These are phyloP conservation scores for Rattus rattus DNA, from an alignment of 2,113 vertebrate species.

Conservation along the genomic window DNA sequence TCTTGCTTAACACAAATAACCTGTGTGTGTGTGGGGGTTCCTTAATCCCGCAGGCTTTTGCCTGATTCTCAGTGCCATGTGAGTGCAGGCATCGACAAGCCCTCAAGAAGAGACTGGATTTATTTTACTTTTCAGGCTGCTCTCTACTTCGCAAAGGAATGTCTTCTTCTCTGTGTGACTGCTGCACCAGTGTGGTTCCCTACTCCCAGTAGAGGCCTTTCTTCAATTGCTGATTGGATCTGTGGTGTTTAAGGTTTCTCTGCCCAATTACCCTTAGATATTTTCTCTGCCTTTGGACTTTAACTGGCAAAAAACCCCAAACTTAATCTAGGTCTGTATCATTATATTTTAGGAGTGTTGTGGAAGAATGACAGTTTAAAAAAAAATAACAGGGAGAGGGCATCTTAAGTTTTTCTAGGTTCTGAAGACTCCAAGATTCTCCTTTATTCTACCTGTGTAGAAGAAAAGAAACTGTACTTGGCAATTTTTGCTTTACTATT, in stretches of 20 bases:
- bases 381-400: background rate
- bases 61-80: too few species aligned
- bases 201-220: background rate
- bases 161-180: background rate
- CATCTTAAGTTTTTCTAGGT: background rate
- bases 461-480: background rate
- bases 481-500: background rate
- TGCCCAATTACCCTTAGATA: background rate
- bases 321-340: background rate
- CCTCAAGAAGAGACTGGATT: background rate
- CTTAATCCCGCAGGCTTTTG: too few species aligned
- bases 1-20: too few species aligned
- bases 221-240: background rate
- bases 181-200: background rate
- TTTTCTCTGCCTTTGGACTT: background rate
- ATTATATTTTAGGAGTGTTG: background rate
- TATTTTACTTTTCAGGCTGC: background rate
- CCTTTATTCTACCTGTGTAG: background rate
- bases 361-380: background rate
- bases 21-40: too few species aligned
- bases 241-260: background rate
- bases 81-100: background rate
- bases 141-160: background rate
- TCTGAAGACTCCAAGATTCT: background rate
- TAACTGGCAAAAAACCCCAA: background rate